Evolutionary conservation across 2,888 invertebrate species (phyloP).

Genomic region (Drosophila imparisetae): DNA sequence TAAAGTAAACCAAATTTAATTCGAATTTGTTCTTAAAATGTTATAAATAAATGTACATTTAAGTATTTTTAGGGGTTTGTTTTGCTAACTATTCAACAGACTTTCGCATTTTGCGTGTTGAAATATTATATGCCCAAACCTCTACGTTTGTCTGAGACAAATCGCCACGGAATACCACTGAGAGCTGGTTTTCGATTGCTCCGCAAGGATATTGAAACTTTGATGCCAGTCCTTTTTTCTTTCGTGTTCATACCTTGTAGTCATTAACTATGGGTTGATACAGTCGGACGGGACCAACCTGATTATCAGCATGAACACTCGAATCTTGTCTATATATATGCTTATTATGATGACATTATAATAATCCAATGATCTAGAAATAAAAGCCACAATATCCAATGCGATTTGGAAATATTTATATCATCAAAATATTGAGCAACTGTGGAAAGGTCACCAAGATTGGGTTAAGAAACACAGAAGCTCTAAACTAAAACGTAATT

Average conservation of each 20-base stretch:
- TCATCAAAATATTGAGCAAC: background rate
- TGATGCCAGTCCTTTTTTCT: slow-evolving; percentile 17
- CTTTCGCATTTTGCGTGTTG: slow-evolving; percentile 18
- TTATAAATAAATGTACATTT: no score
- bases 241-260: background rate
- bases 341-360: no score
- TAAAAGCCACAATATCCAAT: background rate
- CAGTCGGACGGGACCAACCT: background rate
- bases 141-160: slow-evolving; percentile 31
- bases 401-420: background rate
- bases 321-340: background rate
- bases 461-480: background rate
- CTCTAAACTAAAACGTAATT: background rate
- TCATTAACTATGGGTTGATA: background rate
- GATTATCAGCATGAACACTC: background rate
- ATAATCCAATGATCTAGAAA: background rate
- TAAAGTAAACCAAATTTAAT: background rate
- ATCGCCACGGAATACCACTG: slow-evolving; percentile 30
- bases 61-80: no score
- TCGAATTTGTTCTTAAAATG: no score
- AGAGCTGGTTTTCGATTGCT: slow-evolving; percentile 42
- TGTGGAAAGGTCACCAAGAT: background rate
- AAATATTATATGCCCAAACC: background rate
- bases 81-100: slow-evolving; percentile 18
- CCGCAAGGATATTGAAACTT: slow-evolving; percentile 50